Evolutionary conservation across 2,797 vertebrate species (phyloP).

Genomic region (Cryptoblepharus egeriae): DNA sequence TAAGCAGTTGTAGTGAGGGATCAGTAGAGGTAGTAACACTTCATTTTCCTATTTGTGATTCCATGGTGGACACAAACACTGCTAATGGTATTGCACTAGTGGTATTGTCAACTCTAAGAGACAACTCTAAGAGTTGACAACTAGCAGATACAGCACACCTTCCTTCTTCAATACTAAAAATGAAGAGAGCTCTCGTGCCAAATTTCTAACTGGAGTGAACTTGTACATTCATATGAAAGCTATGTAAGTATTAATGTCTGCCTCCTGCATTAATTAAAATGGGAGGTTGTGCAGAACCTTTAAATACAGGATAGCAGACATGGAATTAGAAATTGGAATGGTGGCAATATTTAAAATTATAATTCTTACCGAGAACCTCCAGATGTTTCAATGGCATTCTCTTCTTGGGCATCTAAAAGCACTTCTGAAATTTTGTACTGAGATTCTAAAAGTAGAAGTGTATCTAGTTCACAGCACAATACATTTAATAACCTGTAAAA

Average conservation of each 20-base stretch:
- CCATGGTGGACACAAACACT: too few relatives aligned
- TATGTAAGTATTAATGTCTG: background rate
- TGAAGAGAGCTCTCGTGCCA: background rate
- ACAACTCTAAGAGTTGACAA: background rate
- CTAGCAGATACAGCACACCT: background rate
- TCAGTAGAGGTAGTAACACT: background rate
- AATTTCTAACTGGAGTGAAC: background rate
- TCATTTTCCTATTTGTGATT: background rate
- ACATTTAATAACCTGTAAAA: slow-evolving; percentile 87
- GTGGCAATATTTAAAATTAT: slow-evolving; percentile 13
- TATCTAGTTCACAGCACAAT: slow-evolving; percentile 90
- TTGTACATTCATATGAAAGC: background rate
- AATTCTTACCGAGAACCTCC: slow-evolving; percentile 78
- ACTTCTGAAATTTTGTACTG: slow-evolving; percentile 88
- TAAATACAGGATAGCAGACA: background rate
- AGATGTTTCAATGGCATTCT: slow-evolving; percentile 80
- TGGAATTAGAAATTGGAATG: background rate
- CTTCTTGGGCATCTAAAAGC: slow-evolving; percentile 87
- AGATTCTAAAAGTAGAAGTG: slow-evolving; percentile 89
- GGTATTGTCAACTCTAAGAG: too few relatives aligned
- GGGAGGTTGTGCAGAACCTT: background rate
- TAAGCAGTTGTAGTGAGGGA: background rate
- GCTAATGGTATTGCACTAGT: too few relatives aligned
- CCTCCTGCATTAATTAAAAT: background rate
- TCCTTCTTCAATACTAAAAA: background rate